These are phyloP conservation scores for Whitmania pigra DNA, from an alignment of 1,140 invertebrate genomes.

Conservation along the genomic window DNA sequence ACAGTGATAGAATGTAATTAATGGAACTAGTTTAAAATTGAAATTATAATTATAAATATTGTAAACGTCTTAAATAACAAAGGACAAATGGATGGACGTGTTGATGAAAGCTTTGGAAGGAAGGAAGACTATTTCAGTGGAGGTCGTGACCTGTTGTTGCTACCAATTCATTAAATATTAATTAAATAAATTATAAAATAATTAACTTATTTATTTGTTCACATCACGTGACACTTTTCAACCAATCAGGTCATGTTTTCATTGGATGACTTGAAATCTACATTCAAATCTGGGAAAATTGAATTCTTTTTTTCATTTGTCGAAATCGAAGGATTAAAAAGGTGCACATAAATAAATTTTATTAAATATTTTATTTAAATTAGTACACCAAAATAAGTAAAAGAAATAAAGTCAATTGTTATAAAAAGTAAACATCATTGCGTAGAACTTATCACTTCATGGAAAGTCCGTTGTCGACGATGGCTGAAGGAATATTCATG, in stretches of 20 bases:
- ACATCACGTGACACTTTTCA: neutral
- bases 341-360: too few species aligned
- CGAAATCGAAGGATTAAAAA: neutral
- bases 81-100: neutral
- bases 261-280: neutral
- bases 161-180: neutral
- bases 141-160: neutral
- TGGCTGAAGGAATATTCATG: neutral
- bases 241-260: neutral
- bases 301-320: conserved; percentile 6
- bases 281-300: neutral
- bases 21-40: too few species aligned
- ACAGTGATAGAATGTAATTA: too few species aligned
- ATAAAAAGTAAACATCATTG: neutral
- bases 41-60: neutral
- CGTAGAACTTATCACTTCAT: too few species aligned
- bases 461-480: too few species aligned
- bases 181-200: neutral
- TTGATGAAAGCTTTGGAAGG: neutral
- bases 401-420: neutral
- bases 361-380: too few species aligned
- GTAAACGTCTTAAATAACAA: too few species aligned
- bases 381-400: too few species aligned
- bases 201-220: neutral
- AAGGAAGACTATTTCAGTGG: neutral